phyloP scores from a whole-genome alignment of 2,888 invertebrate species.

The Metallyticus violacea region DNA sequence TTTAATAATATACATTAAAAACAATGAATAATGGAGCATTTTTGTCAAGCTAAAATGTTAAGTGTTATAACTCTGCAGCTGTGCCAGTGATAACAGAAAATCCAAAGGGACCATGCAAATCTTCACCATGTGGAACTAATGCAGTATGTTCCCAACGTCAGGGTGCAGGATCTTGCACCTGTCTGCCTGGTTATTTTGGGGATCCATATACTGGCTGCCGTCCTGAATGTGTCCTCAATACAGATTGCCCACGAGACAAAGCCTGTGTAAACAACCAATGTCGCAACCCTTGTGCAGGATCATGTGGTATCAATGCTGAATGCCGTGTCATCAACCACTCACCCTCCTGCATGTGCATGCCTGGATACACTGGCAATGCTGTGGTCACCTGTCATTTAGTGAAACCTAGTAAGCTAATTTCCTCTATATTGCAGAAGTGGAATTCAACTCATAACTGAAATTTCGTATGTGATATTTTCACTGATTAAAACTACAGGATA shows the following conservation, averaged over 20 bases:
- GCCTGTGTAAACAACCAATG: slow-evolving; percentile 83
- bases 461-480: not conserved
- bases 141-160: slow-evolving; percentile 78
- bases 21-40: not conserved
- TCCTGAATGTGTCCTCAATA: slow-evolving; percentile 85
- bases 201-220: slow-evolving; percentile 83
- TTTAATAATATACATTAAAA: not conserved
- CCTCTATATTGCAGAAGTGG: not conserved
- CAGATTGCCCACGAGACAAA: slow-evolving; percentile 72
- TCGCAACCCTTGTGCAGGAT: slow-evolving; percentile 75
- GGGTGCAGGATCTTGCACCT: slow-evolving; percentile 77
- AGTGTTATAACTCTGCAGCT: slow-evolving; percentile 8
- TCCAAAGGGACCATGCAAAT: slow-evolving; percentile 67
- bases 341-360: slow-evolving; percentile 70
- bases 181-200: slow-evolving; percentile 77
- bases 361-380: slow-evolving; percentile 77
- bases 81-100: slow-evolving; percentile 42
- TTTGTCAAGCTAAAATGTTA: too few relatives aligned
- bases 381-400: slow-evolving; percentile 64
- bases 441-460: not conserved
- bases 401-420: slow-evolving; percentile 30
- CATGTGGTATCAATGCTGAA: slow-evolving; percentile 79
- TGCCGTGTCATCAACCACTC: slow-evolving; percentile 80
- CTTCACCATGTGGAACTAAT: slow-evolving; percentile 83
- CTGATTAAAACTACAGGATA: too few relatives aligned